Evolutionary conservation across 2,113 vertebrate genomes (phyloP).

Genomic region (Lophura nycthemera): DNA sequence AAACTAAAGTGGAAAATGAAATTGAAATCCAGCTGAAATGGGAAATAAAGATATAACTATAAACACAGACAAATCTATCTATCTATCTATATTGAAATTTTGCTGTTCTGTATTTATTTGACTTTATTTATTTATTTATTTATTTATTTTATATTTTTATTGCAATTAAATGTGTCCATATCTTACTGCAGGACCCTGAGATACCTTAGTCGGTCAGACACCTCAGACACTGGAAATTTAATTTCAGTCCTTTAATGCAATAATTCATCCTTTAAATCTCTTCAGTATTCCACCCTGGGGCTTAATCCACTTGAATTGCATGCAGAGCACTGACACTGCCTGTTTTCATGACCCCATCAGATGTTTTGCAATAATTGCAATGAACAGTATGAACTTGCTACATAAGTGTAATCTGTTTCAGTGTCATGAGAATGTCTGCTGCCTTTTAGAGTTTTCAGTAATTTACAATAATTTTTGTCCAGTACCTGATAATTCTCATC

Average conservation of each 20-base stretch:
- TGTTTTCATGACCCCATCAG: conserved; percentile 17
- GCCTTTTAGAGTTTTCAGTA: neutral
- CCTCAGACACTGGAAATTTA: neutral
- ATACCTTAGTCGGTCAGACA: neutral
- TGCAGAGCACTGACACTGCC: conserved; percentile 7
- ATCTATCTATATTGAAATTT: neutral
- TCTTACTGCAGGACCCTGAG: neutral
- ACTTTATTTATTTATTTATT: no score
- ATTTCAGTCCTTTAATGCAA: neutral
- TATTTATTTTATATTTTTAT: neutral
- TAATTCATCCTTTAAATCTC: neutral
- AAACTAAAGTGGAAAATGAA: neutral
- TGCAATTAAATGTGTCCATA: neutral
- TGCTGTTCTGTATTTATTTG: neutral
- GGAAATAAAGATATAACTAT: neutral
- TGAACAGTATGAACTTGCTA: neutral
- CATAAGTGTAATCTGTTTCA: neutral
- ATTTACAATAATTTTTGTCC: neutral
- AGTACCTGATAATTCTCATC: neutral
- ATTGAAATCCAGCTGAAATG: neutral
- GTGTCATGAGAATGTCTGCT: neutral
- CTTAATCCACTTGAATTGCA: conserved; percentile 11
- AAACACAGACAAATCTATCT: neutral
- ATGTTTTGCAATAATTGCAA: conserved; percentile 20
- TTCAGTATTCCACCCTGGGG: neutral